Percentiles rank a stretch among this genome's conserved stretches.
Conservation (phyloP, 2,888 invertebrate genomes). For the Subacronicta megacephala region DNA sequence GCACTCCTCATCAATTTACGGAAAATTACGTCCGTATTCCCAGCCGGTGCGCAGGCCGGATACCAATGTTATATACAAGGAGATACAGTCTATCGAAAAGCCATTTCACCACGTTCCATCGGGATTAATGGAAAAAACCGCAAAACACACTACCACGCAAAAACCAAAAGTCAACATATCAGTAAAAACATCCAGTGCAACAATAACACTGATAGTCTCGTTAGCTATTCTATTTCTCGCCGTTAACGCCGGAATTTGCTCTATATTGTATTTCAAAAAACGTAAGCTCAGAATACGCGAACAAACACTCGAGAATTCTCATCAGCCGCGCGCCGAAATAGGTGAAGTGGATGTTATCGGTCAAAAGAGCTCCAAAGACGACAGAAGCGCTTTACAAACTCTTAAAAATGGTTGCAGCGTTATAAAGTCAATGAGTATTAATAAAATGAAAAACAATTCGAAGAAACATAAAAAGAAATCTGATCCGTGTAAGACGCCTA, state of each 20-base stretch:
- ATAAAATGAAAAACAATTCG: constrained; percentile 85
- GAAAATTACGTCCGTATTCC: constrained; percentile 71
- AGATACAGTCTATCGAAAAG: constrained; percentile 81
- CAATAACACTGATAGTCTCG: constrained; percentile 90
- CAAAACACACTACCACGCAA: constrained; percentile 63
- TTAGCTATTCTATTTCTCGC: constrained; percentile 92
- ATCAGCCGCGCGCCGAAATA: constrained; percentile 85
- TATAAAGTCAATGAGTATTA: constrained; percentile 88
- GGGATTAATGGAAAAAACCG: constrained; percentile 74
- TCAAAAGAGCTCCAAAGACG: constrained; percentile 82
- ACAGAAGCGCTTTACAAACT: constrained; percentile 80
- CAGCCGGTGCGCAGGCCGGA: constrained; percentile 68
- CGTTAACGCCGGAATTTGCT: constrained; percentile 92
- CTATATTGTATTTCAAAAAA: constrained; percentile 92
- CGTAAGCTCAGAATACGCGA: constrained; percentile 88
- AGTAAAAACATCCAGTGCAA: constrained; percentile 89
- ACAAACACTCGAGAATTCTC: constrained; percentile 79
- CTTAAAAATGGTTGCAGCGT: constrained; percentile 90
- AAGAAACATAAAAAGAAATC: constrained; percentile 88
- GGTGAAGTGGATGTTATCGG: constrained; percentile 86
- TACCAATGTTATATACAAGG: constrained; percentile 74
- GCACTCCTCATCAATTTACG: constrained; percentile 70
- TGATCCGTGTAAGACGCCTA: constrained; percentile 88
- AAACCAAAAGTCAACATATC: constrained; percentile 72
- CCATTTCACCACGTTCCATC: constrained; percentile 74